phyloP scores from a whole-genome alignment of 1,140 invertebrate species.

The Hypothenemus hampei region DNA sequence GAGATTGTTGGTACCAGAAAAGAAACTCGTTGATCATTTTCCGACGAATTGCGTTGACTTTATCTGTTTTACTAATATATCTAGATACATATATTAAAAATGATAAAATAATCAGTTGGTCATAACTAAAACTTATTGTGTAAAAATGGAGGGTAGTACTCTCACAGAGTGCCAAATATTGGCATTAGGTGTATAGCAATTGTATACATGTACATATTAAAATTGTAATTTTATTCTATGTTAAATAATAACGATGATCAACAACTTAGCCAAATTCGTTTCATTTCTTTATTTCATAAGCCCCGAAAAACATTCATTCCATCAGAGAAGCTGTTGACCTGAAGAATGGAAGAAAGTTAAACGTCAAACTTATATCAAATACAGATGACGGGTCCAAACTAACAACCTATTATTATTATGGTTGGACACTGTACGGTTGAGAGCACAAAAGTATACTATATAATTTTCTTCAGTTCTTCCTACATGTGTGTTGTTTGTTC shows the following conservation, averaged over 20 bases:
- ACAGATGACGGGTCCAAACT: constrained; percentile 2
- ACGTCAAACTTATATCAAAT: constrained; percentile 13
- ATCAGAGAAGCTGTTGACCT: not conserved
- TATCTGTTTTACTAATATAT: no score
- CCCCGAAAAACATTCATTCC: not conserved
- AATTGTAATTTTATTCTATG: constrained; percentile 35
- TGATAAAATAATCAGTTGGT: constrained; percentile 22
- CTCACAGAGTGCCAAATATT: constrained; percentile 31
- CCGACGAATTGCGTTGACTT: no score
- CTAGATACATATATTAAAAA: no score
- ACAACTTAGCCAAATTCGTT: constrained; percentile 18
- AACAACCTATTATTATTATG: constrained; percentile 17
- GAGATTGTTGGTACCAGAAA: no score
- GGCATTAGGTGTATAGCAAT: constrained; percentile 34
- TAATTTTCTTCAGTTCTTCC: constrained; percentile 1
- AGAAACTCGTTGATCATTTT: no score
- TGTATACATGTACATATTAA: constrained; percentile 37
- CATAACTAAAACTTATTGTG: constrained; percentile 12
- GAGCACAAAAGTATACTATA: not conserved
- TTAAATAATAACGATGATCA: constrained; percentile 35
- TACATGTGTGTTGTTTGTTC: not conserved
- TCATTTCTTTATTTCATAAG: constrained; percentile 1
- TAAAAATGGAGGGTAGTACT: constrained; percentile 33
- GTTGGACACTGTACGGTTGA: not conserved
- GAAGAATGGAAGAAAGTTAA: constrained; percentile 4